A percentile compares a stretch with the other conserved stretches of the same genome.
phyloP scores from a whole-genome alignment of 2,113 vertebrate species.

The Sphaerodactylus townsendi region DNA sequence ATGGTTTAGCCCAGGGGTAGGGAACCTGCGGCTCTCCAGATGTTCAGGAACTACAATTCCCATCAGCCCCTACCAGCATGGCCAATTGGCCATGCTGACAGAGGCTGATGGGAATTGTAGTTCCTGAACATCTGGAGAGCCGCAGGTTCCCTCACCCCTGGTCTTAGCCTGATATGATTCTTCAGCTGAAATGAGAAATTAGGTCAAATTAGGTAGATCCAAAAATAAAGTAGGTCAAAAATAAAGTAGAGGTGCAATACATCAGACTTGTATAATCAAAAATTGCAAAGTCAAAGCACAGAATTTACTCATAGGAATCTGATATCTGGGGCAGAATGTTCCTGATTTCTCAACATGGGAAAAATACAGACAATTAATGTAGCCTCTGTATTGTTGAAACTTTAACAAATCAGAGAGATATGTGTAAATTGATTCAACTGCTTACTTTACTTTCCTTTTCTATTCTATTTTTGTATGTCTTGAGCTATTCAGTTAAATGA shows the following conservation, averaged over 20 bases:
- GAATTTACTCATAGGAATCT: constrained; percentile 5
- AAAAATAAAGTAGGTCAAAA: not conserved
- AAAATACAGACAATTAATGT: not conserved
- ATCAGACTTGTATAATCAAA: not conserved
- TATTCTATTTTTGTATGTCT: not conserved
- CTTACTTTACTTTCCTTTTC: not conserved
- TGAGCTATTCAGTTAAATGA: not conserved
- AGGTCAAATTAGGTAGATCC: too few species aligned
- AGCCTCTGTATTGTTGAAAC: not conserved
- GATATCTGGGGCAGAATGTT: constrained; percentile 22
- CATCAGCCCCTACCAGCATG: too few species aligned
- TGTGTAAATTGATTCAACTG: not conserved
- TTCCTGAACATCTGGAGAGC: too few species aligned
- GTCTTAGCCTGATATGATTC: not conserved
- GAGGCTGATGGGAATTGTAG: too few species aligned
- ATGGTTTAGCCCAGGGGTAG: too few species aligned
- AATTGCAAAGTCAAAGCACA: not conserved
- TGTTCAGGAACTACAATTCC: too few species aligned
- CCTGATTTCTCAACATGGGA: too few species aligned
- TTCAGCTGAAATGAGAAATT: not conserved
- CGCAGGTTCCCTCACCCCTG: too few species aligned
- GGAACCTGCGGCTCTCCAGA: too few species aligned
- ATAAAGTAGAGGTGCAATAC: not conserved
- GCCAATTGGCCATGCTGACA: too few species aligned
- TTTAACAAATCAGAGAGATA: not conserved